Evolutionary conservation across 2,888 invertebrate genomes (phyloP).

Genomic region (Crioceris asparagi): DNA sequence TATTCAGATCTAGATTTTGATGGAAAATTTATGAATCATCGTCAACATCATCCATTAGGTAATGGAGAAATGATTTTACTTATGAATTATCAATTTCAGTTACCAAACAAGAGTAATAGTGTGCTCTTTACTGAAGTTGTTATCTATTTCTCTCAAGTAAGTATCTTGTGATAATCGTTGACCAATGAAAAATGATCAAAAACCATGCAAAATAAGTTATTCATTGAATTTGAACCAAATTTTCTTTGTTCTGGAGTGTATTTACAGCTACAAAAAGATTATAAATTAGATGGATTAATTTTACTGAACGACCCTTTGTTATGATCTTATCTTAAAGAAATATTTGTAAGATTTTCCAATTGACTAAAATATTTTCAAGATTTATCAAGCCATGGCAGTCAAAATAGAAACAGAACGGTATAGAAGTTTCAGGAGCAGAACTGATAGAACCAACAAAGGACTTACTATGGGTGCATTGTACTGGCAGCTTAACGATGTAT

Average conservation of each 20-base stretch:
- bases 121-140: constrained; percentile 52
- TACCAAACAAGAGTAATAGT: constrained; percentile 41
- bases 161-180: no score
- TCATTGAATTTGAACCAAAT: no score
- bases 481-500: constrained; percentile 97
- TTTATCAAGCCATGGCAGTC: constrained; percentile 79
- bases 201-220: no score
- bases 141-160: constrained; percentile 77
- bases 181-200: no score
- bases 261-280: no score
- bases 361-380: constrained; percentile 49
- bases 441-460: constrained; percentile 46
- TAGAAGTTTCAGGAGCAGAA: constrained; percentile 33
- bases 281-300: no score
- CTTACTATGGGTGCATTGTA: constrained; percentile 93
- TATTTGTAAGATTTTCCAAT: no score
- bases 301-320: no score
- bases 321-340: no score
- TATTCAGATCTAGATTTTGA: constrained; percentile 41
- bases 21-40: constrained; percentile 56
- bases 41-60: constrained; percentile 81
- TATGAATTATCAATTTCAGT: constrained; percentile 51
- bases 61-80: constrained; percentile 51
- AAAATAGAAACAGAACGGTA: constrained; percentile 80
- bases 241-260: no score